Conservation (phyloP, 2,797 vertebrate species). For the Eidolon dupreanum region DNA sequence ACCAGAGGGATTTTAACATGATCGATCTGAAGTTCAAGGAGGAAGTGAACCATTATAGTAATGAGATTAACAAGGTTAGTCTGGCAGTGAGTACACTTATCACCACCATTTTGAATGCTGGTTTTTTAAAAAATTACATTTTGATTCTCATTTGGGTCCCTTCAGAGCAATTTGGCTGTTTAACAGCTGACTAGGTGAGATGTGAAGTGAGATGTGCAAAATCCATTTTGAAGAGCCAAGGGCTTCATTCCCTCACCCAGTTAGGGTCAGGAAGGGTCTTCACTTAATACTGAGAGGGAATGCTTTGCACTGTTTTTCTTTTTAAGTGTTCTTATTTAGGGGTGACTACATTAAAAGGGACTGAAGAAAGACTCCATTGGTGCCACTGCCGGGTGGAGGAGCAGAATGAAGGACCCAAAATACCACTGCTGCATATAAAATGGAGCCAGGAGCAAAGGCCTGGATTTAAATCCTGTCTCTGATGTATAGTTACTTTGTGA, state of each 20-base stretch:
- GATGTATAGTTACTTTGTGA: neutral
- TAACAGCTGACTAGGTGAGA: neutral
- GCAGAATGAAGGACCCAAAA: neutral
- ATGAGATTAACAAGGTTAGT: conserved; percentile 96
- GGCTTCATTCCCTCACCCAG: neutral
- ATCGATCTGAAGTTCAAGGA: conserved; percentile 98
- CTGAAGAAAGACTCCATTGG: neutral
- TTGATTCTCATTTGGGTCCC: neutral
- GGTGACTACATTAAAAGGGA: neutral
- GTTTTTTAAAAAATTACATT: neutral
- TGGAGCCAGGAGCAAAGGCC: neutral
- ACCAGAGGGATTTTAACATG: conserved; percentile 96
- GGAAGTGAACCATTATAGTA: conserved; percentile 95
- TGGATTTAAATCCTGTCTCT: neutral
- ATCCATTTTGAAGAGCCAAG: neutral
- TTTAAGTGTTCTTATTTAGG: neutral
- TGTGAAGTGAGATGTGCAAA: neutral
- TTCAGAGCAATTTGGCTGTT: neutral
- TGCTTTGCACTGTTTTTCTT: neutral
- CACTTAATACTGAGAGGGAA: neutral
- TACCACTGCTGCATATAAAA: neutral
- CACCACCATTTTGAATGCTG: conserved; percentile 31
- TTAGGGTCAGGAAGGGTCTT: neutral
- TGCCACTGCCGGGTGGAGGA: neutral
- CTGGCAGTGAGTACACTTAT: neutral